Evolutionary conservation across 30 jellyfish, hydroid and myxozoan genomes (phyloP), one percentile per base, ranked within the genome.

Genomic region (Pseudorhiza aurosa): DNA sequence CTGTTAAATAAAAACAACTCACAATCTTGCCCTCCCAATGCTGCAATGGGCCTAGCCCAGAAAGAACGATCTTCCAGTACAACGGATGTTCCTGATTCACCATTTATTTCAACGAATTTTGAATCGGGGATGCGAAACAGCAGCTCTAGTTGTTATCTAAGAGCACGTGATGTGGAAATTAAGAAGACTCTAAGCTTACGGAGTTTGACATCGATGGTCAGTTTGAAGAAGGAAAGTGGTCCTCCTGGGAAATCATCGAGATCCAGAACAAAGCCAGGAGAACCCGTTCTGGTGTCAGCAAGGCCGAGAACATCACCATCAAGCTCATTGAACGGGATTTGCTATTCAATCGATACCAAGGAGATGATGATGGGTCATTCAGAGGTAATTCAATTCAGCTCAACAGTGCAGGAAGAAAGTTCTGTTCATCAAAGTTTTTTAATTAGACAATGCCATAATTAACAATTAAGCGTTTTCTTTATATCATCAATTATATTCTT

Each of bases 261-360:
- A 17, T 79, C 83, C 8, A 88, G 78, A 47, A 86, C 94, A 33
- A 78, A 69, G 27, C 81, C 90, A 12, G 90, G 90, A 32, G 88
- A 88, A 49, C 97, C 97, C 30, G 57, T 88, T 18, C 83, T 88
- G 44, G 77, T 88, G 43, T 79, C 97, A 8, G 97, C 94, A 33
- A 85, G 94, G 51, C 83, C 88, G 21, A 55, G 84, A 64, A n/a
- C 77, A 17, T 83, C 95, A 43, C 42, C 63, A 31, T 53, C 95
- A 4, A 72, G 87, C 12, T 62, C 89, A 9, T 8, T 77, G 6
- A 58, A 68, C 28, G 62, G 55, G 14, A 62, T 76, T 63, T 62
- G 63, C 21, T 77, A 42, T 37, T 40, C 77, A 21, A 63, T 59
- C 1, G 82, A 77, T 26, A 36, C 89, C 2, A 47, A 77, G 42